Evolutionary conservation across 2,113 vertebrate species (phyloP).

Genomic region (Dipodomys spectabilis): DNA sequence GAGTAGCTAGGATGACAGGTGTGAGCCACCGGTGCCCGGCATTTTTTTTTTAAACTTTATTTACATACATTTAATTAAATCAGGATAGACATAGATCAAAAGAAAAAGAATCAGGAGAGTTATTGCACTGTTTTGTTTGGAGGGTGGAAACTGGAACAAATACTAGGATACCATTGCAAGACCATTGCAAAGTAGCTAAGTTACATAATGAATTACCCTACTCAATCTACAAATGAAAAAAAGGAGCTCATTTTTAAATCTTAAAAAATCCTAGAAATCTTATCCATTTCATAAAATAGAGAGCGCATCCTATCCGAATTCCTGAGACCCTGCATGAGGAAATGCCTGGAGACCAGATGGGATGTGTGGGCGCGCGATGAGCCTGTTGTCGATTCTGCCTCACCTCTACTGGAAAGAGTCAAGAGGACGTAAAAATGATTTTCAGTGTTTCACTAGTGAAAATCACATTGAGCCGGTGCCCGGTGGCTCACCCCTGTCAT

Average conservation of each 20-base stretch:
- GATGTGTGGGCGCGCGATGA: neutral
- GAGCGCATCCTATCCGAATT: neutral
- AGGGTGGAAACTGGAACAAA: constrained; percentile 20
- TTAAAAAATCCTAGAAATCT: neutral
- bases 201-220: constrained; percentile 44
- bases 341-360: neutral
- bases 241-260: neutral
- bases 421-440: neutral
- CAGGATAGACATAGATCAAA: constrained; percentile 57
- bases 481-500: no score
- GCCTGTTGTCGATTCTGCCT: neutral
- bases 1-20: no score
- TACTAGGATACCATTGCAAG: constrained; percentile 23
- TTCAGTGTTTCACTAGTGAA: neutral
- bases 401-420: neutral
- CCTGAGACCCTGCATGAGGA: neutral
- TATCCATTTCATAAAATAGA: neutral
- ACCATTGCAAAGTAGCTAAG: neutral
- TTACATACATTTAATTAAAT: constrained; percentile 67
- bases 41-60: no score
- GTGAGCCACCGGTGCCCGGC: no score
- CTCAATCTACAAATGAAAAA: constrained; percentile 55
- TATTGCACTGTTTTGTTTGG: constrained; percentile 49
- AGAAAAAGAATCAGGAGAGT: constrained; percentile 11
- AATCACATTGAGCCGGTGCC: no score